Conservation (phyloP, 1,140 invertebrate genomes). For the Oedothorax gibbosus region DNA sequence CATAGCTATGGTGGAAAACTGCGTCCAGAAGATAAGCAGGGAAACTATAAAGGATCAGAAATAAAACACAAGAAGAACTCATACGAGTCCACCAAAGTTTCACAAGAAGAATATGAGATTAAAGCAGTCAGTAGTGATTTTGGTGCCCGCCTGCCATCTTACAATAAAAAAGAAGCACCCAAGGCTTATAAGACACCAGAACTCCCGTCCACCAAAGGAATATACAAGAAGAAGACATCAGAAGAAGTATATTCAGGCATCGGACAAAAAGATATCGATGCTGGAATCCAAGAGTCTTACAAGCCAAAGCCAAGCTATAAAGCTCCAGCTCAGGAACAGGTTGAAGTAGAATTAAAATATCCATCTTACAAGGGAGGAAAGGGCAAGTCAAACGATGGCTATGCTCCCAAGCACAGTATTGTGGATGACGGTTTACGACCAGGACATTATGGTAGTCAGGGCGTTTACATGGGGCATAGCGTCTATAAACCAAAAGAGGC, state of each 20-base stretch:
- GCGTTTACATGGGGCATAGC: conserved; percentile 5
- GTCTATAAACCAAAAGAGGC: conserved; percentile 1
- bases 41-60: conserved; percentile 18
- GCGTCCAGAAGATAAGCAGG: neutral
- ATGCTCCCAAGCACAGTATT: neutral
- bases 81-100: conserved; percentile 15
- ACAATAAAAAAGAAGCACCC: neutral
- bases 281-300: neutral
- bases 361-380: neutral
- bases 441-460: neutral
- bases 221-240: neutral
- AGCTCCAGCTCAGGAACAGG: conserved; percentile 8
- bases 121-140: conserved; percentile 10
- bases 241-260: conserved; percentile 23
- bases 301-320: neutral
- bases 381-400: neutral
- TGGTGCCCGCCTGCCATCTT: neutral
- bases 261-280: conserved; percentile 7
- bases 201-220: neutral
- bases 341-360: conserved; percentile 15
- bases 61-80: conserved; percentile 17
- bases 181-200: neutral
- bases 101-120: conserved; percentile 19
- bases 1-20: neutral
- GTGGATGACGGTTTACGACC: neutral